Evolutionary conservation across 1,140 invertebrate genomes (phyloP), one percentile per base, ranked within the genome.

Genomic region (Ostrea denselamellosa): DNA sequence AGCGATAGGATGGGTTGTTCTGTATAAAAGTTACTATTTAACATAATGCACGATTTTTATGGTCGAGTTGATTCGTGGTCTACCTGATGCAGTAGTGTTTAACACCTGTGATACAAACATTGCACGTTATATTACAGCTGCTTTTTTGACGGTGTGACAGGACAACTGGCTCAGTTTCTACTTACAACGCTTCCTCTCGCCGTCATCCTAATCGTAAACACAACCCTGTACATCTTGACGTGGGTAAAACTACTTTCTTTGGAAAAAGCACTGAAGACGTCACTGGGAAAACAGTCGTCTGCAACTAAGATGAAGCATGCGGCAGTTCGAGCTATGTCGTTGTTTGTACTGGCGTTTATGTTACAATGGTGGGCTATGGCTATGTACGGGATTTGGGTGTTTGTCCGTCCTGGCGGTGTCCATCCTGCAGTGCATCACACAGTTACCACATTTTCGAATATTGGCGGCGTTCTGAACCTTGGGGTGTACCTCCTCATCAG

Each of bases 141-240:
- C 51, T 87, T 85, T 28, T 89, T 89, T 65, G 88, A 89, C 83
- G 88, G 88, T 5, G 88, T 89, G 12, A 89, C 85, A 53, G 88
- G 88, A 0, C 34, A 87, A 44, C 65, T 83, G 9, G 54, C 86
- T 5, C 85, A 85, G 8, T 81, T 89, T 3, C 85, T 87, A 44
- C 87, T 89, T 28, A 89, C 88, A 0, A 89, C 88, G 7, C 83
- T 87, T 58, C 88, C 88, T 1, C 86, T 89, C 10, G 22, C 85
- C 14, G n/a, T 87, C 14, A 58, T 89, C 10, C 65, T 89, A 9
- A 17, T 85, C 14, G 53, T 85, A 25, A 89, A 89, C 34, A 85
- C 56, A 17, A 34, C 81, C 12, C 83, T 89, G 19, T 89, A 89
- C 65, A 28, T 85, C 7, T 51, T 89, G 12, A 89, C 85, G 14